Conservation (phyloP, 2,888 invertebrate genomes). For the Yponomeuta evonymella region DNA sequence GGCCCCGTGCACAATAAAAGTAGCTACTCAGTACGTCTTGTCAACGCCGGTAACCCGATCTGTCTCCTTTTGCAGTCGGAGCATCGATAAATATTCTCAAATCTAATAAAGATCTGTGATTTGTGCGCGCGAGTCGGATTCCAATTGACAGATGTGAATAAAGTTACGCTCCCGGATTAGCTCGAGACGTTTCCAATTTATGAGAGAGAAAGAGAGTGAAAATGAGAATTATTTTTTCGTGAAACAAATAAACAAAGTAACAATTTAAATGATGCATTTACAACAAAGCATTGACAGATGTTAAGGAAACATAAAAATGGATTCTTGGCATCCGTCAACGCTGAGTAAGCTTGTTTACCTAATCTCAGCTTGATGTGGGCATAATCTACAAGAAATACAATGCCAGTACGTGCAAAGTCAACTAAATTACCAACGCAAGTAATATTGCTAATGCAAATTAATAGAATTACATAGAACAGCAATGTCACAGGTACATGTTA, state of each 20-base stretch:
- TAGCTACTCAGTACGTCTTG: constrained; percentile 24
- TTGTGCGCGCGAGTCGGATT: constrained; percentile 33
- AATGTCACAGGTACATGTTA: too few relatives aligned
- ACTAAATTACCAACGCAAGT: too few relatives aligned
- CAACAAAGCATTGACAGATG: too few relatives aligned
- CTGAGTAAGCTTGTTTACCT: too few relatives aligned
- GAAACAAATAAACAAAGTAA: not conserved
- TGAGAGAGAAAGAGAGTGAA: constrained; percentile 20
- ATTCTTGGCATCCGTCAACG: too few relatives aligned
- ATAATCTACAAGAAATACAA: too few relatives aligned
- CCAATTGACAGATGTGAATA: constrained; percentile 33
- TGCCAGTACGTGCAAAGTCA: too few relatives aligned
- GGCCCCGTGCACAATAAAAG: not conserved
- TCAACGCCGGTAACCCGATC: constrained; percentile 30
- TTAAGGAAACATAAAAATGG: too few relatives aligned
- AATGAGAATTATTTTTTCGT: constrained; percentile 9
- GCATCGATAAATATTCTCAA: constrained; percentile 42
- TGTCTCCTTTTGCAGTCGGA: constrained; percentile 34
- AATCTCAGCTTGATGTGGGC: too few relatives aligned
- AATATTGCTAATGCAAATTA: too few relatives aligned
- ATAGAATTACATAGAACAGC: too few relatives aligned
- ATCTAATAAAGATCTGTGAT: constrained; percentile 45
- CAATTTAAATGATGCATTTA: too few relatives aligned
- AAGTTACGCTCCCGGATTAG: constrained; percentile 26
- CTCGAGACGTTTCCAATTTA: constrained; percentile 23